Conservation (phyloP, 2,797 vertebrate genomes). For the Sebastes hubbsi region DNA sequence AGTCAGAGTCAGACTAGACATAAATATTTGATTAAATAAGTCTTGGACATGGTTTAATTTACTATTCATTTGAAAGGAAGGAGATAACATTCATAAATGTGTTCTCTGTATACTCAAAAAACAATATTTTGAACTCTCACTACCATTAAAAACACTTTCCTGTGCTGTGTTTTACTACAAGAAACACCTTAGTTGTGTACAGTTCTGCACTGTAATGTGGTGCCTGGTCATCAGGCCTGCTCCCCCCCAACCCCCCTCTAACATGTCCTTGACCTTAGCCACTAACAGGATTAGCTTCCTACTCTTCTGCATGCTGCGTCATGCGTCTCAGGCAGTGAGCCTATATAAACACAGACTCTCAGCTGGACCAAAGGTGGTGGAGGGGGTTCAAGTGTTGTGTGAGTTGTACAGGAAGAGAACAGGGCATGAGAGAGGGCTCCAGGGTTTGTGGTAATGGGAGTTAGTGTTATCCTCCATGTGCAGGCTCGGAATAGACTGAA, state of each 20-base stretch:
- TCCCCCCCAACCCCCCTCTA: constrained; percentile 2
- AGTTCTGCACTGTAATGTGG: constrained; percentile 24
- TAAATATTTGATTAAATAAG: neutral
- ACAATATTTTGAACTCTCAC: neutral
- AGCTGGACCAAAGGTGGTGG: constrained; percentile 31
- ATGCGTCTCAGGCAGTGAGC: constrained; percentile 60
- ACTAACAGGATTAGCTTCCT: constrained; percentile 81
- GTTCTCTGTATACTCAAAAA: neutral
- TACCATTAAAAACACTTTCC: neutral
- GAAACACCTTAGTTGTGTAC: neutral
- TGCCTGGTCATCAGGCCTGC: constrained; percentile 52
- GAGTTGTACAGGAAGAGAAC: neutral
- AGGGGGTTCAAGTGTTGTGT: constrained; percentile 12
- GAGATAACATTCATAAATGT: neutral
- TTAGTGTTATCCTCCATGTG: constrained; percentile 43
- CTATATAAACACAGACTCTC: constrained; percentile 32
- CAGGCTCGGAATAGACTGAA: constrained; percentile 26
- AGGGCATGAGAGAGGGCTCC: neutral
- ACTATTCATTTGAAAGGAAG: neutral
- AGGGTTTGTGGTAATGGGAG: constrained; percentile 45
- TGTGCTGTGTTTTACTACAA: neutral
- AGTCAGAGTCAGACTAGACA: neutral
- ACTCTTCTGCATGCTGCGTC: constrained; percentile 69
- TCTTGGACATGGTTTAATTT: neutral
- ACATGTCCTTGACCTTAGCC: constrained; percentile 77